Conservation (phyloP, 2,797 vertebrate species). For the Oreochromis mossambicus region DNA sequence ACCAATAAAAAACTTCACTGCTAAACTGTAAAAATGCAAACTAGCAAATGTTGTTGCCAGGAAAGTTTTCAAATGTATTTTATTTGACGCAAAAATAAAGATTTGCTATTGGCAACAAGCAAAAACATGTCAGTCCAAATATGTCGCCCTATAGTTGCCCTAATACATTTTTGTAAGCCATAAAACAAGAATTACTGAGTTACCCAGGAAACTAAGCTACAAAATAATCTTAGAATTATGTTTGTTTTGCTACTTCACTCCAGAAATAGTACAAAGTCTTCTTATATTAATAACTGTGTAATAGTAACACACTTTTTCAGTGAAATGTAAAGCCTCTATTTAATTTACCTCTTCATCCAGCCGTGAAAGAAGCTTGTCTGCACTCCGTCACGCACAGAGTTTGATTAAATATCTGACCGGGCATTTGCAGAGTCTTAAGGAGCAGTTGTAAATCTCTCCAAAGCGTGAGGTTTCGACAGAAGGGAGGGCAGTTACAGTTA, state of each 20-base stretch:
- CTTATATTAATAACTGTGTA: neutral
- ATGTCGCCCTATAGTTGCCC: neutral
- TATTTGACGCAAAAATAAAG: neutral
- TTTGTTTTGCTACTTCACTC: neutral
- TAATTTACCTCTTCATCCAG: slow-evolving; percentile 42
- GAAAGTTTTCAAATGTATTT: neutral
- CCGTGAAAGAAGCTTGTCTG: slow-evolving; percentile 15
- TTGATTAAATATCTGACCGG: slow-evolving; percentile 31
- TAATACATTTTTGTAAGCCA: neutral
- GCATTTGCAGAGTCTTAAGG: slow-evolving; percentile 39
- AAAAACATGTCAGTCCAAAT: neutral
- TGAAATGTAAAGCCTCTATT: neutral
- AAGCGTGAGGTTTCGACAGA: slow-evolving; percentile 28
- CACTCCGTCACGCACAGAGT: slow-evolving; percentile 12
- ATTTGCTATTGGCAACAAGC: neutral
- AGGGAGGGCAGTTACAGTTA: slow-evolving; percentile 20
- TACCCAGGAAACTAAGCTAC: neutral
- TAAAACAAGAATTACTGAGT: neutral
- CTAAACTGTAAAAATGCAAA: neutral
- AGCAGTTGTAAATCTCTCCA: slow-evolving; percentile 43
- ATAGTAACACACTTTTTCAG: neutral
- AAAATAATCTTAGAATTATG: neutral
- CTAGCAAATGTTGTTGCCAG: neutral
- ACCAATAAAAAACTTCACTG: neutral
- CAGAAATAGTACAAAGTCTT: neutral